Base-by-base conservation (phyloP, 2,113 vertebrate genomes). In the Epinephelus fuscoguttatus region DNA sequence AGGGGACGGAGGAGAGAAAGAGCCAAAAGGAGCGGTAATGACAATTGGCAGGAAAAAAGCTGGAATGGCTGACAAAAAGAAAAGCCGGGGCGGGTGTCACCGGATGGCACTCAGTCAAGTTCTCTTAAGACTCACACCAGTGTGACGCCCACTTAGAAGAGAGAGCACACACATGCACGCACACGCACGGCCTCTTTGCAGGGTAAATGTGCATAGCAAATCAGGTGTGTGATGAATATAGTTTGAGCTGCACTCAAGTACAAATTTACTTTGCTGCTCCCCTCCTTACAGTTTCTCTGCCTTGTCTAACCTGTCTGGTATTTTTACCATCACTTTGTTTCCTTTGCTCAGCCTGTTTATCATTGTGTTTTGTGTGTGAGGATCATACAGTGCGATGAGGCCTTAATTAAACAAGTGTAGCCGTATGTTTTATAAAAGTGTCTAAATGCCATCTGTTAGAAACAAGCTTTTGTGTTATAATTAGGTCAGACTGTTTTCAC, bases 31-130 rank as follows among this genome's bases (percentile, higher is more conserved):
- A 69, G 66, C 74, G 4, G 14, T 63, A n/a, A 70, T 78, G 82
- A 91, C 86, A 92, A 92, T 82, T 62, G 70, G 69, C n/a, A 74
- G 80, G 23, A 70, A 56, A 62, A 90, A 84, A 78, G 82, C 76
- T 75, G 61, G 70, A 84, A 88, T 7, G 75, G 66, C 61, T 62
- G 71, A 91, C 78, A 89, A 91, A 88, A 76, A 75, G 87, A 78
- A 81, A 87, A 85, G 76, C 63, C n/a, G 27, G 45, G 74, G 73
- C 37, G 81, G 82, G 81, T 84, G 81, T 91, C 83, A 89, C 87
- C 64, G 87, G 86, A 91, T 92, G 87, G 84, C 88, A 78, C 75
- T 77, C 78, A 63, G 87, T 92, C 91, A 89, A 87, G 82, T 88
- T 88, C 67, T 81, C 69, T 89, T 82, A 76, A 88, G 76, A 25